A percentile compares a stretch with the other conserved stretches of the same genome.
These are phyloP conservation scores for Lasioglossum zephyrum DNA, from an alignment of 2,888 invertebrate species.

Conservation along the genomic window DNA sequence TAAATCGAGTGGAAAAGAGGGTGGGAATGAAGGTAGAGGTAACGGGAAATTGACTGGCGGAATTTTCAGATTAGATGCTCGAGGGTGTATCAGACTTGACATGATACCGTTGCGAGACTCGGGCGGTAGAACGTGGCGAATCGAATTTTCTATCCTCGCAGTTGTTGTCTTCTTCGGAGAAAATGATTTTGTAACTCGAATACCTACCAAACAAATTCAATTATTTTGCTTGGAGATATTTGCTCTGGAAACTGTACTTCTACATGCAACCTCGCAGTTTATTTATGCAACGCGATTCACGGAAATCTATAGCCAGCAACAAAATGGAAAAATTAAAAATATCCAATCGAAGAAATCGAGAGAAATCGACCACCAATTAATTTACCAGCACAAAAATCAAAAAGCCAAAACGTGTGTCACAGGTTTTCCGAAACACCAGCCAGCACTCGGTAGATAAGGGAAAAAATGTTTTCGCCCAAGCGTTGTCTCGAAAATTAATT, in stretches of 20 bases:
- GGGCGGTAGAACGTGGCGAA: background rate
- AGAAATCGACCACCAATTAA: background rate
- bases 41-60: constrained; percentile 23
- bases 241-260: background rate
- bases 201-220: background rate
- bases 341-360: background rate
- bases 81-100: background rate
- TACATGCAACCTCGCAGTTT: background rate
- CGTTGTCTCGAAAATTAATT: background rate
- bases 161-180: background rate
- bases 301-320: background rate
- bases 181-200: constrained; percentile 1
- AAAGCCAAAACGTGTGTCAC: background rate
- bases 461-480: background rate
- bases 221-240: background rate
- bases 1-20: constrained; percentile 18
- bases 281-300: background rate
- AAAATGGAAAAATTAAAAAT: background rate
- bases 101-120: background rate
- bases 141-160: background rate
- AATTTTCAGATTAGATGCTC: constrained; percentile 18
- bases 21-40: background rate
- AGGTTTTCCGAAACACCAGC: background rate
- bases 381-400: background rate
- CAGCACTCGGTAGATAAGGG: background rate